Base-by-base conservation (phyloP, 2,888 invertebrate species). In the Melinaea marsaeus region DNA sequence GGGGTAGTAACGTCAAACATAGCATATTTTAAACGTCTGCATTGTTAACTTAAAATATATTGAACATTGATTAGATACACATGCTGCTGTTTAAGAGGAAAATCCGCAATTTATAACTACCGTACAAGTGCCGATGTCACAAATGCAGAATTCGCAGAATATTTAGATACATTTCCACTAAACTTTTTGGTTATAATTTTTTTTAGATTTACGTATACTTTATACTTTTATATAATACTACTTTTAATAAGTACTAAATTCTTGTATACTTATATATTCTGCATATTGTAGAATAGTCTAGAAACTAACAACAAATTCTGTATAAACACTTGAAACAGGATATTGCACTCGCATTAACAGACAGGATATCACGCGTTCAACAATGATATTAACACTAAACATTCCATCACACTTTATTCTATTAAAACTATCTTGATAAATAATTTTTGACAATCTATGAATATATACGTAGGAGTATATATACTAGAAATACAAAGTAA, bases 11-110 rank as follows among this genome's bases (percentile, higher is more conserved):
- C 46, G n/a, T 46, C n/a, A 13, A 46, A n/a, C n/a, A 22, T 22
- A 22, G 22, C 22, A 22, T 22, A 22, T 22, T 22, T 22, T 22
- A n/a, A 46, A 46, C n/a, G n/a, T 46, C n/a, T 46, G 46, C 22
- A 22, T 22, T 22, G 22, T 22, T 22, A 22, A 22, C 46, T n/a
- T 46, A 4, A n/a, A 46, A 46, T 46, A 11, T 46, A n/a, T 46
- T 11, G 74, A 74, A 71, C 83, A 83, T 85, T 86, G 86, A 88
- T 90, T 88, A 88, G 85, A 72, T 75, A 74, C 88, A 88, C 77
- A 80, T 89, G 88, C 77, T n/a, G 46, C 46, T 22, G 22, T 22
- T 22, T 22, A 22, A 22, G 22, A 22, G 22, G 22, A 22, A 22
- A 22, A 22, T 22, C 22, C 22, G 22, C 22, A 22, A 22, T 22